Conservation (phyloP, 2,888 invertebrate species). For the Agrochola macilenta region DNA sequence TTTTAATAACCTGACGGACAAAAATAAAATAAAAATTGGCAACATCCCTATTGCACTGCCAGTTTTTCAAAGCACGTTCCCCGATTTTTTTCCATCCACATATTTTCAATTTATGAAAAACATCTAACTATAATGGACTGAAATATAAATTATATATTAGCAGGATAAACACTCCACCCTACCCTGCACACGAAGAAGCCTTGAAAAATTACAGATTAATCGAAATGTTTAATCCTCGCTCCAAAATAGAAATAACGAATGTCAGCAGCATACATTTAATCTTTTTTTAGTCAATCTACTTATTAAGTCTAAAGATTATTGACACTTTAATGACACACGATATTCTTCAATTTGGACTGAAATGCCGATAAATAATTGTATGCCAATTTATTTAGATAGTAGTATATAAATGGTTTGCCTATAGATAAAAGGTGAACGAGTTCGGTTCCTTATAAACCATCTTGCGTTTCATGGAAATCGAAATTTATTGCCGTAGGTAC, state of each 20-base stretch:
- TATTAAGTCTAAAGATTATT: slow-evolving; percentile 35
- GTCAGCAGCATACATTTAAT: slow-evolving; percentile 33
- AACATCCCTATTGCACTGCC: too few relatives aligned
- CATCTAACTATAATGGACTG: not conserved
- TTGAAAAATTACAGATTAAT: slow-evolving; percentile 1
- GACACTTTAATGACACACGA: slow-evolving; percentile 40
- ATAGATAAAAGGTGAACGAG: slow-evolving; percentile 57
- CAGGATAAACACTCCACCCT: too few relatives aligned
- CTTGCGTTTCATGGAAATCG: slow-evolving; percentile 44
- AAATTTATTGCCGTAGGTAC: slow-evolving; percentile 46
- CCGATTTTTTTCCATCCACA: not conserved
- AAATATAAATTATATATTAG: not conserved
- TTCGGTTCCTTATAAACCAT: slow-evolving; percentile 38
- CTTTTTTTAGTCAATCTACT: slow-evolving; percentile 7
- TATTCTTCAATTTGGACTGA: slow-evolving; percentile 41
- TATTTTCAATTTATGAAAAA: not conserved
- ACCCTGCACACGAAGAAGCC: not conserved
- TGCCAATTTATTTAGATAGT: slow-evolving; percentile 46
- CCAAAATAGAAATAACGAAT: slow-evolving; percentile 26
- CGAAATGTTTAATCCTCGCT: not conserved
- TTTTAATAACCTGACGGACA: too few relatives aligned
- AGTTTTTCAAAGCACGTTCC: not conserved
- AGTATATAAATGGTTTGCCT: slow-evolving; percentile 46
- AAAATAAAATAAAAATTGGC: too few relatives aligned
- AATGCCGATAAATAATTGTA: slow-evolving; percentile 44